Evolutionary conservation across 2,888 invertebrate species (phyloP), one percentile per base, ranked within the genome.

Genomic region (Calephelis perditalis): DNA sequence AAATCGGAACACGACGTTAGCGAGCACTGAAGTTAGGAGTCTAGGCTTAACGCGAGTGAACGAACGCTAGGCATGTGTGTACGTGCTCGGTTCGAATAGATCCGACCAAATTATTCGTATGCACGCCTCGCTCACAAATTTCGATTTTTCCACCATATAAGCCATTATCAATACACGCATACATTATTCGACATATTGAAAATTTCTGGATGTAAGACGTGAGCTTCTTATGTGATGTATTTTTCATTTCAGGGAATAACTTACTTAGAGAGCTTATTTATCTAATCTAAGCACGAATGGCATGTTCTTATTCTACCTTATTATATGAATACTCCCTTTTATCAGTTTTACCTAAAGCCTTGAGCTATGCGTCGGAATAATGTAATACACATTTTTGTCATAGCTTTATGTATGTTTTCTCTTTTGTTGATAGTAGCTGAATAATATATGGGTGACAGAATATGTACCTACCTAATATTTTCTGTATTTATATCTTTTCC

Each of bases 151-250:
- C 65, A 67, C 68, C 67, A 65, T 65, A 66, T 64, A 65, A 67
- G 63, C 68, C 64, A 62, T 62, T 67, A 68, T 69, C 59, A 65
- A 63, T 69, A 70, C 71, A 73, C 75, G 73, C 71, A 70, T 71
- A 68, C 72, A 76, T 79, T 76, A 81, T 76, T 73, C 74, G 70
- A 76, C 78, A 73, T 81, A 81, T 80, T 77, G 77, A 73, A 73
- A 76, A 82, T 75, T 78, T 78, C 76, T 73, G 78, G 77, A 72
- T 73, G 72, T 67, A 63, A 57, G 67, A 83, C 81, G 81, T 81
- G 84, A 80, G 70, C 63, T 69, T 67, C 64, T 68, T 52, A 57
- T 54, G 58, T 60, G 60, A 60, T 55, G 63, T 62, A 58, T 63
- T 58, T 57, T 47, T 61, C 52, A 55, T 60, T 63, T 52, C 62